A percentile compares a stretch with the other conserved stretches of the same genome.
Conservation (phyloP, 2,797 vertebrate species). For the Antrozous pallidus region DNA sequence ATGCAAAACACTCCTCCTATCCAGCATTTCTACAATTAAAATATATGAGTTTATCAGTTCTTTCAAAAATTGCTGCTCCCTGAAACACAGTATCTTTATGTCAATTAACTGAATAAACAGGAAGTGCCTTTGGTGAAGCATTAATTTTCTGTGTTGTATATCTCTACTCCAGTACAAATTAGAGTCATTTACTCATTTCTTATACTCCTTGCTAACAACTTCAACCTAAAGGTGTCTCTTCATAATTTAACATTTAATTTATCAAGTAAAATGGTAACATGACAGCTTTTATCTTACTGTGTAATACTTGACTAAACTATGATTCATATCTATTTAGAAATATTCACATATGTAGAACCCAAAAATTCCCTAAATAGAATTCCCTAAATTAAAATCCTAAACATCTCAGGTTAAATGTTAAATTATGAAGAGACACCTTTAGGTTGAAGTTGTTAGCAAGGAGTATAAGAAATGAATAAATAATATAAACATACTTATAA, state of each 20-base stretch:
- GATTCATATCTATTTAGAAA: conserved; percentile 1
- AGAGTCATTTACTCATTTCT: too few relatives aligned
- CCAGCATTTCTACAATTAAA: conserved; percentile 79
- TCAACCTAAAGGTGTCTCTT: too few relatives aligned
- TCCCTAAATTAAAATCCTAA: conserved; percentile 32
- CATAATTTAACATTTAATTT: too few relatives aligned
- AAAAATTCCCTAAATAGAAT: neutral
- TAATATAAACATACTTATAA: conserved; percentile 73
- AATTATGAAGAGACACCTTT: neutral
- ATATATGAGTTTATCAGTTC: conserved; percentile 72
- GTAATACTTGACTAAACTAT: neutral
- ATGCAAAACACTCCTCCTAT: conserved; percentile 74
- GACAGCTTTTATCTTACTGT: neutral
- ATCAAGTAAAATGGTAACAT: too few relatives aligned
- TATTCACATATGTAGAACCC: neutral
- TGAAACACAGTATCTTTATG: conserved; percentile 53
- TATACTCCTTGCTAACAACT: too few relatives aligned
- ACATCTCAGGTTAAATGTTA: neutral
- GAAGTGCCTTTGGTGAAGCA: conserved; percentile 46
- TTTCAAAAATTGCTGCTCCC: conserved; percentile 62
- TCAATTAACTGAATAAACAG: conserved; percentile 42
- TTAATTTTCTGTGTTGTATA: neutral
- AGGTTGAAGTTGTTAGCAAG: conserved; percentile 74
- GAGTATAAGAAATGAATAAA: conserved; percentile 83
- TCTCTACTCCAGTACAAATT: neutral